phyloP scores from a whole-genome alignment of 1,140 invertebrate genomes.

The Littorina saxatilis region DNA sequence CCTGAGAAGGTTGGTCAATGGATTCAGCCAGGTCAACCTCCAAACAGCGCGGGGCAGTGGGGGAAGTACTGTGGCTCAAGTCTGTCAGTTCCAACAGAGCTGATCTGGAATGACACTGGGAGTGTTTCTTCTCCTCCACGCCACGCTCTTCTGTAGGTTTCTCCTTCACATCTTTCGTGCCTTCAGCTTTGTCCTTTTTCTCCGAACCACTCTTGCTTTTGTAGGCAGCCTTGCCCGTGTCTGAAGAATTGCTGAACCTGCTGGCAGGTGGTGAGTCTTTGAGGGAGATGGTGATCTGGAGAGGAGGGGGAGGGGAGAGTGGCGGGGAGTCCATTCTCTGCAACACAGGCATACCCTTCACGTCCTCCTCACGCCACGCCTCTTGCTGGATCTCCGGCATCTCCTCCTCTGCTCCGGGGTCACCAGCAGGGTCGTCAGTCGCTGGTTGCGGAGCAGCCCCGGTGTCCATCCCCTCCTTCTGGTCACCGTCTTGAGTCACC shows the following conservation, averaged over 20 bases:
- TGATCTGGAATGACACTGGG: neutral
- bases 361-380: slow-evolving; percentile 29
- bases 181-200: neutral
- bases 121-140: neutral
- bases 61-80: neutral
- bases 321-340: slow-evolving; percentile 27
- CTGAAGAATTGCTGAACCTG: neutral
- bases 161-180: neutral
- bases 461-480: neutral
- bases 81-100: neutral
- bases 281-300: slow-evolving; percentile 1
- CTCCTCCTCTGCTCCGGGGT: neutral
- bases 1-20: too few species aligned
- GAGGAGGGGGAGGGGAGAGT: slow-evolving; percentile 26
- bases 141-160: too few species aligned
- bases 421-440: neutral
- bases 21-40: neutral
- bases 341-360: slow-evolving; percentile 28
- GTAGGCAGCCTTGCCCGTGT: neutral
- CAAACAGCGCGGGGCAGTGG: neutral
- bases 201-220: neutral
- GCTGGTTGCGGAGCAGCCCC: too few species aligned
- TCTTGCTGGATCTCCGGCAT: neutral
- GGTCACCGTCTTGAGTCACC: slow-evolving; percentile 9
- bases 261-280: neutral